phyloP scores from a whole-genome alignment of 2,797 vertebrate genomes.

The Corythornis leucogaster region DNA sequence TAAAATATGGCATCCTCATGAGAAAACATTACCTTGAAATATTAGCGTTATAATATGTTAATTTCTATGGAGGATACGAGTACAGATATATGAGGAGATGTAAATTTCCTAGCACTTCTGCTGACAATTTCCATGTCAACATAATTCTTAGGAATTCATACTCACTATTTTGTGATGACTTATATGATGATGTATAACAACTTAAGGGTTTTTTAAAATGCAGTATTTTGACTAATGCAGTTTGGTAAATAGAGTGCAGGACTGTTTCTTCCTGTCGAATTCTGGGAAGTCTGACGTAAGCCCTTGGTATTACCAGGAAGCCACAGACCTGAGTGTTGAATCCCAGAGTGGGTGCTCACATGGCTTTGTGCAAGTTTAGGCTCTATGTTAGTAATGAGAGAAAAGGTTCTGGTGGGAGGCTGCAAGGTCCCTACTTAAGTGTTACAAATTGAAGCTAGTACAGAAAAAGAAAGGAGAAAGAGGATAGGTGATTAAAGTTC shows the following conservation, averaged over 20 bases:
- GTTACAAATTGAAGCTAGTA: neutral
- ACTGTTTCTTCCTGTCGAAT: conserved; percentile 52
- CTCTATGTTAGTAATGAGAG: neutral
- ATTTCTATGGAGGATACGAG: conserved; percentile 80
- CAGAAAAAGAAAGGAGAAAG: neutral
- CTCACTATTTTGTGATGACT: conserved; percentile 82
- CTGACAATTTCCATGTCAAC: conserved; percentile 84
- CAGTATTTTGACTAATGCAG: conserved; percentile 82
- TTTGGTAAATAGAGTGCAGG: conserved; percentile 80
- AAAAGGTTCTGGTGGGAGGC: neutral
- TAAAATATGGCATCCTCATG: conserved; percentile 84
- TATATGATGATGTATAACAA: conserved; percentile 87
- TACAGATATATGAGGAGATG: conserved; percentile 80
- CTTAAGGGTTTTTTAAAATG: conserved; percentile 85
- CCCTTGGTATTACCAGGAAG: conserved; percentile 57
- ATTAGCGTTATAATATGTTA: conserved; percentile 86
- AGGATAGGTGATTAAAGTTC: rapidly evolving
- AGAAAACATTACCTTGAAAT: conserved; percentile 87
- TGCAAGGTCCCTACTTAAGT: neutral
- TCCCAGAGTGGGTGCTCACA: neutral
- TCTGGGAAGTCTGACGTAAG: conserved; percentile 70
- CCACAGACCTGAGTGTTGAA: conserved; percentile 35
- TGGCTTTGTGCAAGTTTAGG: neutral
- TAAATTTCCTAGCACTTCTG: conserved; percentile 81
- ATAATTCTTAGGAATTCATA: conserved; percentile 83